Percentiles rank a stretch among this genome's conserved stretches.
Conservation (phyloP, 2,888 invertebrate genomes). For the Neoscelio sp. region DNA sequence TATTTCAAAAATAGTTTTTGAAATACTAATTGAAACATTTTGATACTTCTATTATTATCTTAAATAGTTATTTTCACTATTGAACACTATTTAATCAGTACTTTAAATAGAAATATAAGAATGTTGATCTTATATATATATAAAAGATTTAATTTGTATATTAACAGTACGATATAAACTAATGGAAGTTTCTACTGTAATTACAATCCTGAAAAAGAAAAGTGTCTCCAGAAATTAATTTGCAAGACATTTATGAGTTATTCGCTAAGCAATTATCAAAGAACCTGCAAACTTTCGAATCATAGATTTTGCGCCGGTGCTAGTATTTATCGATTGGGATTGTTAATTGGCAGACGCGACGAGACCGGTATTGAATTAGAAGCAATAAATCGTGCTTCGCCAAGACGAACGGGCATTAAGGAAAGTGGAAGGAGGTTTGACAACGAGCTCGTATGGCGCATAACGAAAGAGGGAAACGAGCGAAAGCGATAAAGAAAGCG, state of each 20-base stretch:
- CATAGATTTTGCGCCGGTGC: conserved; percentile 17
- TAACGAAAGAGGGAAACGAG: conserved; percentile 58
- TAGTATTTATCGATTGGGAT: conserved; percentile 72
- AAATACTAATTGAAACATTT: no score
- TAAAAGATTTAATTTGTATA: no score
- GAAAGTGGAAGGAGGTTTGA: conserved; percentile 69
- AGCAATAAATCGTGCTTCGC: conserved; percentile 80
- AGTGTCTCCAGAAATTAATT: not conserved
- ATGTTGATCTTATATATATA: no score
- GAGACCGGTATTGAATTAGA: conserved; percentile 79
- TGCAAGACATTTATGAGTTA: conserved; percentile 11
- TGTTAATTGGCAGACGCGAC: conserved; percentile 76
- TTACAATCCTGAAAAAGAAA: no score
- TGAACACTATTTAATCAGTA: no score
- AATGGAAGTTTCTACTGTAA: no score
- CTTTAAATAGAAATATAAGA: no score
- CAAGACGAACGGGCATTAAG: conserved; percentile 74
- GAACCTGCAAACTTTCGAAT: conserved; percentile 2
- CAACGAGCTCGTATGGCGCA: conserved; percentile 58
- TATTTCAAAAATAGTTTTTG: no score
- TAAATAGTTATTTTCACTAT: no score
- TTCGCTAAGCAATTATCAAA: conserved; percentile 20
- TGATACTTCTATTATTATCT: no score
- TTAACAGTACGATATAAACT: no score
- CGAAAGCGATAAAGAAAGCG: conserved; percentile 76